A percentile compares a stretch with the other conserved stretches of the same genome.
These are phyloP conservation scores for Pseudochirops corinnae DNA, from an alignment of 2,797 vertebrate species.

Conservation along the genomic window DNA sequence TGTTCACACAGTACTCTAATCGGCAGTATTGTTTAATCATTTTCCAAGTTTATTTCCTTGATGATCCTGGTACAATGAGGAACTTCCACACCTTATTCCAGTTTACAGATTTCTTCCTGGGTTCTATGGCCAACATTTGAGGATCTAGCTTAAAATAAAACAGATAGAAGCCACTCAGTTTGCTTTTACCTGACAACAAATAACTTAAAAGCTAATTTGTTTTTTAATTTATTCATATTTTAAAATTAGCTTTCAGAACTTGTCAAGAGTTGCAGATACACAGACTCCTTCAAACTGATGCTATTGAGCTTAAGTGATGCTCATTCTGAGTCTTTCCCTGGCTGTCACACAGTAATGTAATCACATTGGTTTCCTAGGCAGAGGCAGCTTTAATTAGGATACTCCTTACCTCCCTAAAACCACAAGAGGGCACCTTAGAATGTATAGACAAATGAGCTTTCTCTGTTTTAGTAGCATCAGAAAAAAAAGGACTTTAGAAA, in stretches of 20 bases:
- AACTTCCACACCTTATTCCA: conserved; percentile 24
- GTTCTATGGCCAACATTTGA: background rate
- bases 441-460: conserved; percentile 9
- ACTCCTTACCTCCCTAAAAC: conserved; percentile 66
- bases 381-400: background rate
- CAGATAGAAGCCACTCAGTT: conserved; percentile 11
- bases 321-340: conserved; percentile 43
- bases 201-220: conserved; percentile 41
- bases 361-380: conserved; percentile 11
- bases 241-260: conserved; percentile 36
- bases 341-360: conserved; percentile 57
- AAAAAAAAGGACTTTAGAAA: background rate
- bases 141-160: conserved; percentile 35
- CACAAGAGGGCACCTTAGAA: conserved; percentile 85
- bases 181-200: conserved; percentile 62
- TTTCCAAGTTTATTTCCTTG: conserved; percentile 7
- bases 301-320: conserved; percentile 62
- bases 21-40: background rate
- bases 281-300: conserved; percentile 68
- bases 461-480: background rate
- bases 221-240: conserved; percentile 57
- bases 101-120: background rate
- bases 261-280: conserved; percentile 54
- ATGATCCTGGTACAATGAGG: conserved; percentile 27
- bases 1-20: background rate